Evolutionary conservation across 2,113 vertebrate genomes (phyloP).

Genomic region (Bubo bubo): DNA sequence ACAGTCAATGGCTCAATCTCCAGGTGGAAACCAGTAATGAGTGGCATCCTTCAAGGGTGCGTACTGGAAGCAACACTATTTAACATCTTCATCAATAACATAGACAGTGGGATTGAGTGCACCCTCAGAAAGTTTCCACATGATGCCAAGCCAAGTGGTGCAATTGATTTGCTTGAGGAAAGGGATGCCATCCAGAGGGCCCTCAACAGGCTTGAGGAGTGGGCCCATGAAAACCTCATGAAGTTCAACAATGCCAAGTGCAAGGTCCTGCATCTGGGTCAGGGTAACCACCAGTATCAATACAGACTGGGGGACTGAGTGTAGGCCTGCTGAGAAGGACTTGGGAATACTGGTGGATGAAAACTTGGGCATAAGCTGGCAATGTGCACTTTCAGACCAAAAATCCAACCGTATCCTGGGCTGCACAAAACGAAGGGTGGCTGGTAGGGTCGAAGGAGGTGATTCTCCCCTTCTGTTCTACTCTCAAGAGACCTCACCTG

Average conservation of each 20-base stretch:
- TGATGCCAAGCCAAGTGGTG: background rate
- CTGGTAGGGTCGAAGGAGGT: background rate
- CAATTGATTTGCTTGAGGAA: background rate
- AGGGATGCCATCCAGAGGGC: background rate
- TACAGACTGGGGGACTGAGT: fast-evolving
- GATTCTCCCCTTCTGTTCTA: fast-evolving
- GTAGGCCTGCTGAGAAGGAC: background rate
- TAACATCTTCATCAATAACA: background rate
- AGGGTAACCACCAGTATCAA: background rate
- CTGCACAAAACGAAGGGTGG: background rate
- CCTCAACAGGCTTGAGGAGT: background rate
- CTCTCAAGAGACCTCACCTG: background rate
- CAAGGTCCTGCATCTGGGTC: background rate
- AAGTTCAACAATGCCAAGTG: background rate
- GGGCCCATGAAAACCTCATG: background rate
- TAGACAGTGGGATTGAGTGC: fast-evolving
- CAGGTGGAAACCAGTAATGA: background rate
- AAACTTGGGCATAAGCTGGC: background rate
- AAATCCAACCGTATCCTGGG: background rate
- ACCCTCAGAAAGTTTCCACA: background rate
- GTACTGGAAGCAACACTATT: background rate
- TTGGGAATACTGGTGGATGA: background rate
- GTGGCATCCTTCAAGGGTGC: background rate
- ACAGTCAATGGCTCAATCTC: background rate
- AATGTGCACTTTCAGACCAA: background rate